Evolutionary conservation across 2,797 vertebrate species (phyloP), one percentile per base, ranked within the genome.

Genomic region (Menidia menidia): DNA sequence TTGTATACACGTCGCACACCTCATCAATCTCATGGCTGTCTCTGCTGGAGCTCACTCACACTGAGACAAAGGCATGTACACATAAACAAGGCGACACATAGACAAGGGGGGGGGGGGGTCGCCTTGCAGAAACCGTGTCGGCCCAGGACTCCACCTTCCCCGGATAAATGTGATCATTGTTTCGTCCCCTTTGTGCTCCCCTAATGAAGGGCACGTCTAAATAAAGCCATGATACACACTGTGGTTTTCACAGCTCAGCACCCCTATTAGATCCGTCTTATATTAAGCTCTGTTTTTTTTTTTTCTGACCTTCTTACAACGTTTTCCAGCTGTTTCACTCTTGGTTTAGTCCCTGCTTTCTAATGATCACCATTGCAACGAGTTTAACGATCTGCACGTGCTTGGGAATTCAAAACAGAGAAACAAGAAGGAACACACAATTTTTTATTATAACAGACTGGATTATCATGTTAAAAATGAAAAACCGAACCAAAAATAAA

Each of bases 151-250:
- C 62, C 42, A 47, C 75, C 79, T 50, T 60, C 58, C 55, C 9
- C 35, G 71, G 70, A 77, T 82, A 73, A 75, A 82, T 75, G 82
- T 74, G 79, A 88, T 89, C 80, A 81, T 71, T 69, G 67, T 54
- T 68, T 12, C 32, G 71, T 75, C 87, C 79, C 80, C 72, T 81
- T 66, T 82, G 71, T 72, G 63, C 71, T 73, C 68, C 62, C 75
- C 80, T 89, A 89, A 91, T 82, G 71, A 89, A 89, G 88, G 87
- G 75, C 87, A 86, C 54, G 75, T 87, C 87, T 88, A 84, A 85
- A 89, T 90, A 86, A 89, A 88, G 85, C 77, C 60, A 42, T 6
- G 56, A 68, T 71, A 77, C 87, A 77, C 78, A 65, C 32, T 72
- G 55, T 63, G 71, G 12, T 65, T 70, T 88, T 74, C 48, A 53